Evolutionary conservation across 92 coral and sea anemone genomes (phyloP).

Genomic region (Montipora capitata): DNA sequence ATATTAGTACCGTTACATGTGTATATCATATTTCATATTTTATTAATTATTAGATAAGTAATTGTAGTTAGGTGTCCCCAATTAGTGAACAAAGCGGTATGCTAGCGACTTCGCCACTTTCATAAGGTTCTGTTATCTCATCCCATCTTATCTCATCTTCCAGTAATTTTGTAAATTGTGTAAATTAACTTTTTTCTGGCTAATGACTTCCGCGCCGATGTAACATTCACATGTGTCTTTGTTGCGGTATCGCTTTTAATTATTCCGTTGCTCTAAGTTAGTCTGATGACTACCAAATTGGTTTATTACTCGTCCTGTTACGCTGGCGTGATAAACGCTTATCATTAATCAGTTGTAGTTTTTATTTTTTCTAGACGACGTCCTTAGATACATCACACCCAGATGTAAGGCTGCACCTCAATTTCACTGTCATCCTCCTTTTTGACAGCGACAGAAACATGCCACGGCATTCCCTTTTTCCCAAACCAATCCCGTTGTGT

Average conservation of each 20-base stretch:
- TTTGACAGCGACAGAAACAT: conserved; percentile 1
- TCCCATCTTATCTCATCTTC: not conserved
- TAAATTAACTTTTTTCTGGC: conserved; percentile 2
- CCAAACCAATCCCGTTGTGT: conserved; percentile 10
- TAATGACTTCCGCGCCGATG: not conserved
- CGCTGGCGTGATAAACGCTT: no score
- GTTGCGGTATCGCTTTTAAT: conserved; percentile 9
- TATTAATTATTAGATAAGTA: conserved; percentile 5
- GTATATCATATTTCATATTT: not conserved
- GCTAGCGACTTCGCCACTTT: not conserved
- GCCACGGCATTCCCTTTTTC: conserved; percentile 15
- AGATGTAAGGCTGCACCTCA: not conserved
- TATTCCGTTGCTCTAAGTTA: no score
- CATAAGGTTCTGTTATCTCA: conserved; percentile 1
- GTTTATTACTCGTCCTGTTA: no score
- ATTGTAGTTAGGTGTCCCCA: not conserved
- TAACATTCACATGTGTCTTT: not conserved
- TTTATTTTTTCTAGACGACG: conserved; percentile 7
- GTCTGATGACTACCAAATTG: no score
- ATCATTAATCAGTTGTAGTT: not conserved
- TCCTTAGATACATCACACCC: conserved; percentile 7
- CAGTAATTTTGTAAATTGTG: not conserved
- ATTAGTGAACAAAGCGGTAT: not conserved
- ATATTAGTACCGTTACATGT: not conserved
- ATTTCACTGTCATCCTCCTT: conserved; percentile 19